Evolutionary conservation across 2,797 vertebrate species (phyloP).

Genomic region (Manis crassicaudata): DNA sequence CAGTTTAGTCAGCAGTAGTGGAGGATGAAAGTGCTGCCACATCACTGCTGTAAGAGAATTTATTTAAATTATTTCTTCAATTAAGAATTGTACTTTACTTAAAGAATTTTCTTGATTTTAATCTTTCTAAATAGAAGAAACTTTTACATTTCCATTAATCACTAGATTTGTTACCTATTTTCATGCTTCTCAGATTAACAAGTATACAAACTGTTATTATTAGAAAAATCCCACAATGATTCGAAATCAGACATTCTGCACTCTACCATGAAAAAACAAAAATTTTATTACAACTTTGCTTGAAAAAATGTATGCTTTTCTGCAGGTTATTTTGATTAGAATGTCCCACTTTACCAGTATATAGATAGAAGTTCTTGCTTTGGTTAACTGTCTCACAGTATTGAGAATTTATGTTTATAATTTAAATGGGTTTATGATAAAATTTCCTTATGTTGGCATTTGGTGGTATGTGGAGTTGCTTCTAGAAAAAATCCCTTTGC

Average conservation of each 20-base stretch:
- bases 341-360: slow-evolving; percentile 17
- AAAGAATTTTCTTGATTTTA: slow-evolving; percentile 30
- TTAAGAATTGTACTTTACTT: slow-evolving; percentile 46
- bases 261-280: background rate
- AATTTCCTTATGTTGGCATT: background rate
- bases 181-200: slow-evolving; percentile 14
- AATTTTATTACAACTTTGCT: slow-evolving; percentile 13
- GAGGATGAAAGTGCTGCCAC: background rate
- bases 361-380: background rate
- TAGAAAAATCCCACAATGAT: background rate
- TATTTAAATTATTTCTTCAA: slow-evolving; percentile 30
- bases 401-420: background rate
- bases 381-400: slow-evolving; percentile 7
- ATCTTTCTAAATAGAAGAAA: slow-evolving; percentile 7
- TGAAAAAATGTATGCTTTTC: slow-evolving; percentile 9
- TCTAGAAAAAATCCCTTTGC: background rate
- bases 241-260: background rate
- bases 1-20: background rate
- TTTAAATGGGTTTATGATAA: slow-evolving; percentile 21
- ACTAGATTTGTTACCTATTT: background rate
- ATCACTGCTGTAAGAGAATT: background rate
- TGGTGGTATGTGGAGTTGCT: background rate
- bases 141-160: slow-evolving; percentile 8
- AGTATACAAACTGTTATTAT: slow-evolving; percentile 8
- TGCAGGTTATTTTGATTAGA: background rate